Evolutionary conservation across 2,888 invertebrate species (phyloP), one percentile per base, ranked within the genome.

Genomic region (Agriopis leucophaearia): DNA sequence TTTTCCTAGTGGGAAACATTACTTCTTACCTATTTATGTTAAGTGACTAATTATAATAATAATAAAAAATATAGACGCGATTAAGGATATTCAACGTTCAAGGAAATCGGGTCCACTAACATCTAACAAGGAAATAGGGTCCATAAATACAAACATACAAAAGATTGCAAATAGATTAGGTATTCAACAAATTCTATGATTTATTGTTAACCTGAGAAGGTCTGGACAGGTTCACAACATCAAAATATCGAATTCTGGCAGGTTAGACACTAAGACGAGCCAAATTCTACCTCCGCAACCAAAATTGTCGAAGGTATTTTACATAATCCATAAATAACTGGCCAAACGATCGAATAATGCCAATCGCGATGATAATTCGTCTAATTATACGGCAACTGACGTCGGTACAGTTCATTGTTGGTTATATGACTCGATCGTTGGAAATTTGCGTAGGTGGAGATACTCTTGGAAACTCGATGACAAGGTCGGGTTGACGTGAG

Each of bases 361-460:
- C 69, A 69, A 69, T 69, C 54, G 57, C 48, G 62, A 66, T 62
- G 61, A 65, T 65, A 65, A 78, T 77, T 73, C 64, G 64, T 75
- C 81, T 81, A 81, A 80, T 81, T 78, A 78, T 81, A 79, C 75
- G 72, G 67, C 72, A 71, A 72, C 69, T 78, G 77, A 80, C 77
- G 80, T 79, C 73, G 73, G 70, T 70, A 70, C 65, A 70, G 71
- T 76, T 75, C 76, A 78, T 80, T 78, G 74, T 78, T 76, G 75
- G 77, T 75, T 79, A 62, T 38, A 82, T 82, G 83, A 80, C 78
- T 83, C 75, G 80, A 78, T 78, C 74, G 74, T 77, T 78, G 81
- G 70, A 83, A 81, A 83, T 79, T 80, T 65, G 80, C 78, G 83
- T 83, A 80, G 83, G 84, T 70, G 75, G 81, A 78, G 73, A 75